Evolutionary conservation across 2,797 vertebrate genomes (phyloP).

Genomic region (Staurois parvus): DNA sequence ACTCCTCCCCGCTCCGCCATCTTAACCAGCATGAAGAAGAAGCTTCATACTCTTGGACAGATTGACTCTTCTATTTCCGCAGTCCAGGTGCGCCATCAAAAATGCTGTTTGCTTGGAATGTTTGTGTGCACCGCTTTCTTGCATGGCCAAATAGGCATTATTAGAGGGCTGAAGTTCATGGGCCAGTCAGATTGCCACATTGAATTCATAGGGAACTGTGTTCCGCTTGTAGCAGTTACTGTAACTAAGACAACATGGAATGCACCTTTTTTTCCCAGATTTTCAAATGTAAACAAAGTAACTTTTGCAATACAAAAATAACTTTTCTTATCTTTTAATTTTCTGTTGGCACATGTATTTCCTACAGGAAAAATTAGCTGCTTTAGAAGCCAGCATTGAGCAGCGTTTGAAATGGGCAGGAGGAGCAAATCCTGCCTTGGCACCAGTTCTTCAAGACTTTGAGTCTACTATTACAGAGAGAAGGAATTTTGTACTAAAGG

Average conservation of each 20-base stretch:
- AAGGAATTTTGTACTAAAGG: constrained; percentile 89
- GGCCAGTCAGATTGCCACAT: too few species aligned
- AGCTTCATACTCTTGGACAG: constrained; percentile 94
- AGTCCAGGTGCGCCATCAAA: constrained; percentile 82
- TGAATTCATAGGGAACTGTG: too few species aligned
- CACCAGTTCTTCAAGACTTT: constrained; percentile 97
- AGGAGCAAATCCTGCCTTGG: constrained; percentile 93
- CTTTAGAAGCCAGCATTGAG: constrained; percentile 95
- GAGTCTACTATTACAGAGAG: constrained; percentile 94
- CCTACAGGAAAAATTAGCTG: constrained; percentile 89
- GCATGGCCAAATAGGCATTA: too few species aligned
- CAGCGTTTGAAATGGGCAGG: constrained; percentile 98
- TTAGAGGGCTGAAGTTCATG: too few species aligned
- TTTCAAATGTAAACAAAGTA: too few species aligned
- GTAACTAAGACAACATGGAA: too few species aligned
- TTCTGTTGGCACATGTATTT: not conserved
- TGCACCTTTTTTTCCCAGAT: too few species aligned
- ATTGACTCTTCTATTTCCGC: constrained; percentile 90
- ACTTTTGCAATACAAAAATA: too few species aligned
- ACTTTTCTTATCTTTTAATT: too few species aligned
- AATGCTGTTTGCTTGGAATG: too few species aligned
- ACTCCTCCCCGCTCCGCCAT: constrained; percentile 91
- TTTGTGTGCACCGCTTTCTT: too few species aligned
- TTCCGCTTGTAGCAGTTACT: too few species aligned
- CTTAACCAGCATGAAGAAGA: constrained; percentile 97